phyloP scores from a whole-genome alignment of 2,797 vertebrate species.

The Pangasius mekongensis region DNA sequence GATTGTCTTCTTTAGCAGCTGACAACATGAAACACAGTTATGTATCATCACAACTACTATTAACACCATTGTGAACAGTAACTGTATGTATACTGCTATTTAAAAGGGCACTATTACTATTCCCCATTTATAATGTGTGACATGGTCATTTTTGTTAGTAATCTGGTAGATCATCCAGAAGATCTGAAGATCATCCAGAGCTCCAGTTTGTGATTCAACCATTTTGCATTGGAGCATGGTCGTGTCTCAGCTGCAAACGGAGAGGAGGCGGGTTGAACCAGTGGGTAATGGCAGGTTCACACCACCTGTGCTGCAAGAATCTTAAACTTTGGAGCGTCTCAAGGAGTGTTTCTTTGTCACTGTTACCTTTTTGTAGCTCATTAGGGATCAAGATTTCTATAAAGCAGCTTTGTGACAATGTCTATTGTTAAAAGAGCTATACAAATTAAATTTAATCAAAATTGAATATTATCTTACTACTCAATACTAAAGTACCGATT shows the following conservation, averaged over 20 bases:
- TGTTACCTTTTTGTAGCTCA: neutral
- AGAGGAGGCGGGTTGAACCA: neutral
- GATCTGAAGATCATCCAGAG: neutral
- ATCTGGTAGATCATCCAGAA: neutral
- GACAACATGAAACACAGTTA: constrained; percentile 37
- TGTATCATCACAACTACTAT: neutral
- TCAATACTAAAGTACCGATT: neutral
- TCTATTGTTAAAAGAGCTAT: neutral
- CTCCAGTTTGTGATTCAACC: neutral
- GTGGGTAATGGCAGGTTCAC: neutral
- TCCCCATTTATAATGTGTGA: neutral
- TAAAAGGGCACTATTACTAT: neutral
- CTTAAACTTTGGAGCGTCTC: neutral
- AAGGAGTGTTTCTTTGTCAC: neutral
- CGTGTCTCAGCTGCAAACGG: neutral
- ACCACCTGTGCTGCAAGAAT: neutral
- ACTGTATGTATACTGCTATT: neutral
- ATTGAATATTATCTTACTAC: neutral
- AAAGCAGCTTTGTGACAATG: neutral
- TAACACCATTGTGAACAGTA: neutral
- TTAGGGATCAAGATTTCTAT: neutral
- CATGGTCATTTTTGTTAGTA: neutral
- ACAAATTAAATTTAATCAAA: neutral
- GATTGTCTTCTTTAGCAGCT: constrained; percentile 88
- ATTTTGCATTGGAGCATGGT: neutral